Conservation (phyloP, 2,797 vertebrate genomes). For the Myotis planiceps region DNA sequence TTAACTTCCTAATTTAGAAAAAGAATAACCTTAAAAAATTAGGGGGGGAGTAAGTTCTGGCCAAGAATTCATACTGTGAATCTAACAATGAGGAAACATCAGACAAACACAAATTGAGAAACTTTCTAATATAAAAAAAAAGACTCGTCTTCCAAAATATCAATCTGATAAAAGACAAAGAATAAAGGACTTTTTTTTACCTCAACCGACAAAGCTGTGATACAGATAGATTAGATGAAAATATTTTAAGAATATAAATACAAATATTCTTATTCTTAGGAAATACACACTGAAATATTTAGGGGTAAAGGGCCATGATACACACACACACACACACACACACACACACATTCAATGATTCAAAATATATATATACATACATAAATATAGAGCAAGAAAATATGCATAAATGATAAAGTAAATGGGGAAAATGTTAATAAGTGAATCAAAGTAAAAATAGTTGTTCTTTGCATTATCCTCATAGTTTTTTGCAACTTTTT, state of each 20-base stretch:
- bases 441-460: background rate
- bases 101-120: background rate
- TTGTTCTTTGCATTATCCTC: background rate
- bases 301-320: background rate
- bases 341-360: background rate
- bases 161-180: background rate
- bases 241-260: background rate
- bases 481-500: background rate
- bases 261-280: background rate
- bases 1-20: conserved; percentile 30
- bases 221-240: background rate
- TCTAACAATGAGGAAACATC: background rate
- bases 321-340: too few species aligned
- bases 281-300: background rate
- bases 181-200: background rate
- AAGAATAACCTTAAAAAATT: background rate
- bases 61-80: background rate
- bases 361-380: background rate
- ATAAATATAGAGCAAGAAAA: background rate
- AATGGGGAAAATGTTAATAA: background rate
- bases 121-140: background rate
- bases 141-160: background rate
- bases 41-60: background rate
- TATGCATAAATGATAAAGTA: background rate
- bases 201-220: background rate